These are phyloP conservation scores for Aphodius sticticus DNA, from an alignment of 2,888 invertebrate species.

Conservation along the genomic window DNA sequence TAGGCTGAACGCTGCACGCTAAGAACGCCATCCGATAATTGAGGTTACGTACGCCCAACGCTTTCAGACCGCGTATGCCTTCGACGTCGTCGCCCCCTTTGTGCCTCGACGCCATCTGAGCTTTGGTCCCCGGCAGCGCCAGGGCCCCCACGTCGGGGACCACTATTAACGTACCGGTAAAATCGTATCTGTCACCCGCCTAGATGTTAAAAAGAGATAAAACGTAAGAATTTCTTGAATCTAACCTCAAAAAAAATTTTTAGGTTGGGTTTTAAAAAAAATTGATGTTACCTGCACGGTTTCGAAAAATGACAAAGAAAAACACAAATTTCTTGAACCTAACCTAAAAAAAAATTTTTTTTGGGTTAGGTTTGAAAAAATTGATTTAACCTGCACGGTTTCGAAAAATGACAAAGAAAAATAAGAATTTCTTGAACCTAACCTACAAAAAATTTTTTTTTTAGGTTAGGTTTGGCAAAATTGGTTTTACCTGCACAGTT, in stretches of 20 bases:
- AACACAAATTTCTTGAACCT: no score
- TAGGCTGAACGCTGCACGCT: constrained; percentile 89
- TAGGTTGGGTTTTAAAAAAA: no score
- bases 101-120: constrained; percentile 81
- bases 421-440: neutral
- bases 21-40: constrained; percentile 91
- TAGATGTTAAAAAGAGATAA: constrained; percentile 46
- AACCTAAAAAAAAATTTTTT: no score
- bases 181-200: constrained; percentile 86
- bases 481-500: constrained; percentile 73
- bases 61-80: constrained; percentile 65
- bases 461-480: constrained; percentile 67
- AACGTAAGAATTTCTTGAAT: neutral
- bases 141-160: constrained; percentile 95
- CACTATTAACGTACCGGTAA: constrained; percentile 95
- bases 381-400: no score
- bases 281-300: no score
- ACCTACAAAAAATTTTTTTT: no score
- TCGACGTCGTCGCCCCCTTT: constrained; percentile 76
- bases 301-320: no score
- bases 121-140: constrained; percentile 84
- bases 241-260: no score
- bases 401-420: no score
- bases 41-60: constrained; percentile 86
- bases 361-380: no score